These are phyloP conservation scores for Gobio occitaniae DNA, from an alignment of 2,797 vertebrate genomes.

Conservation along the genomic window DNA sequence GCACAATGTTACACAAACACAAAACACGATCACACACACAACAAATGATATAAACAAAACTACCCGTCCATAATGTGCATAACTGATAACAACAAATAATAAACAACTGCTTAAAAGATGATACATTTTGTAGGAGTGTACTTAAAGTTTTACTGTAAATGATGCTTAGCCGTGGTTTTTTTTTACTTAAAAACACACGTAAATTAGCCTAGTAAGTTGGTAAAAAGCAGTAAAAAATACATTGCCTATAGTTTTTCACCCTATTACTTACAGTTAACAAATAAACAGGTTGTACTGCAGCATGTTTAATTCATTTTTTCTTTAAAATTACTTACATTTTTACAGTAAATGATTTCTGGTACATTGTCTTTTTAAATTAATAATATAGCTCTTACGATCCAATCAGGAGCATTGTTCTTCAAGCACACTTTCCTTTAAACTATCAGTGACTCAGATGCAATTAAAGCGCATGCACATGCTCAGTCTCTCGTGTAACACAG, in stretches of 20 bases:
- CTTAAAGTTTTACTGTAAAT: not conserved
- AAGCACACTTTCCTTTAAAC: not conserved
- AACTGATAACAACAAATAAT: not conserved
- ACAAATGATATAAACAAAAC: not conserved
- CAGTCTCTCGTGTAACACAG: constrained; percentile 2
- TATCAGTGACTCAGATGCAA: not conserved
- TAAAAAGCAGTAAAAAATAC: too few relatives aligned
- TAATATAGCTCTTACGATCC: not conserved
- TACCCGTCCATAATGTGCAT: not conserved
- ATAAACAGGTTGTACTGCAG: not conserved
- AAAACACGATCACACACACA: not conserved
- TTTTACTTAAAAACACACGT: not conserved
- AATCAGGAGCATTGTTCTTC: not conserved
- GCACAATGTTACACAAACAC: not conserved
- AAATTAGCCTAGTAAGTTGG: not conserved
- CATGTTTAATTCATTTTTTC: not conserved
- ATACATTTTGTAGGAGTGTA: not conserved
- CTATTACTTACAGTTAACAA: too few relatives aligned
- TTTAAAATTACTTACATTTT: not conserved
- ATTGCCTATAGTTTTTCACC: too few relatives aligned
- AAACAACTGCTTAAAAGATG: not conserved
- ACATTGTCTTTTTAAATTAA: not conserved
- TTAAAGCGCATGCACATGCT: not conserved
- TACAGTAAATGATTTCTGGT: not conserved
- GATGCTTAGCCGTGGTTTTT: not conserved